Evolutionary conservation across 2,797 vertebrate genomes (phyloP).

Genomic region (Zalophus californianus): DNA sequence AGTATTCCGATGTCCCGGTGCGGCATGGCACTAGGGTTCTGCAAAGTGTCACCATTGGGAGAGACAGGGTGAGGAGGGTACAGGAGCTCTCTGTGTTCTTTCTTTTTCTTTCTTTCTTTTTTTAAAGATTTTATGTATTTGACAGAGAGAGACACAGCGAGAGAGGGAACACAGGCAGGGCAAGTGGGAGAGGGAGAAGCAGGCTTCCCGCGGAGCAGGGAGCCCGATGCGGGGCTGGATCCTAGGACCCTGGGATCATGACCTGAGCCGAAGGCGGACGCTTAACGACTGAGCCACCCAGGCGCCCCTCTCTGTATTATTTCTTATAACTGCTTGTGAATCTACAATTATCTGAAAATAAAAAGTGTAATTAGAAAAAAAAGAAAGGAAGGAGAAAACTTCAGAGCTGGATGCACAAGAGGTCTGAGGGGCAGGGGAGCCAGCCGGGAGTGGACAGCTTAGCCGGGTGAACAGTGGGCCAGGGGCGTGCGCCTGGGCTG

Average conservation of each 20-base stretch:
- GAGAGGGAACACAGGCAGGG: no score
- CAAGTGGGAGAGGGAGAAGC: no score
- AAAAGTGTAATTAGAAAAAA: neutral
- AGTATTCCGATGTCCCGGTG: neutral
- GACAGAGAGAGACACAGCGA: no score
- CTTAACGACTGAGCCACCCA: no score
- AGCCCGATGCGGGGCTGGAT: no score
- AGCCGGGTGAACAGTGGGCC: neutral
- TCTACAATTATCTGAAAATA: neutral
- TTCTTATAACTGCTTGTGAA: neutral
- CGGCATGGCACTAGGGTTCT: accelerated
- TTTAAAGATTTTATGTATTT: no score
- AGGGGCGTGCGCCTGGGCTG: accelerated
- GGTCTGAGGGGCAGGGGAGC: neutral
- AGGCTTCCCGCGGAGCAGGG: no score
- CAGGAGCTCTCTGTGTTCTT: neutral
- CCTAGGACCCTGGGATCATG: no score
- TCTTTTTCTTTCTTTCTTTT: neutral
- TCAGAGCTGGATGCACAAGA: neutral
- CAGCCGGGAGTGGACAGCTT: neutral
- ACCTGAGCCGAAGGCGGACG: no score
- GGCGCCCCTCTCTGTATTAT: neutral
- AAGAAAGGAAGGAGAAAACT: neutral
- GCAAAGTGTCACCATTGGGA: neutral
- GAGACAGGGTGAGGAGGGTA: no score